These are phyloP conservation scores for Circaetus cinerascens DNA, from an alignment of 2,113 vertebrate species.

Conservation along the genomic window DNA sequence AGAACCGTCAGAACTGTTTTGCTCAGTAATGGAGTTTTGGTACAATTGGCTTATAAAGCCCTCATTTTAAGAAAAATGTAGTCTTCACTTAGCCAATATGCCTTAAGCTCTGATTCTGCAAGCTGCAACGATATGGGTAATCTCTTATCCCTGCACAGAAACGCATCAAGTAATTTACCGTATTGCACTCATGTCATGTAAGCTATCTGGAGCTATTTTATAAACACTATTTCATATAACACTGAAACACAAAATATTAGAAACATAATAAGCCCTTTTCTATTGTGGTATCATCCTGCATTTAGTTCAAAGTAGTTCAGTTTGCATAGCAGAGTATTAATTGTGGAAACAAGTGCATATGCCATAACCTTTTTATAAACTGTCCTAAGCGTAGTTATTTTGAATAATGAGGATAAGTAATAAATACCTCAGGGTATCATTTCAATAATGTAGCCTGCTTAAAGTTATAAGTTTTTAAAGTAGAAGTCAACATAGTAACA, in stretches of 20 bases:
- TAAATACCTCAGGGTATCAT: neutral
- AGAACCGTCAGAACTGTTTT: neutral
- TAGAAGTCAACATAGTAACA: neutral
- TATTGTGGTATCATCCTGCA: neutral
- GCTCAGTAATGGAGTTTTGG: neutral
- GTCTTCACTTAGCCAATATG: neutral
- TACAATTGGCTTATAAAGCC: neutral
- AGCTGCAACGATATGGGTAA: neutral
- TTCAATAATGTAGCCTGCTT: neutral
- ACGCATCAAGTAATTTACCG: neutral
- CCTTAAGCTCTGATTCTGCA: neutral
- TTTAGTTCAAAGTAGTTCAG: neutral
- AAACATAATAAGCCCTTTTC: neutral
- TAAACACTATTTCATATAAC: neutral
- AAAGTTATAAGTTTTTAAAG: neutral
- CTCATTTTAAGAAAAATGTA: neutral
- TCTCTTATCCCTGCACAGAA: neutral
- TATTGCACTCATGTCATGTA: neutral
- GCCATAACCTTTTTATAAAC: neutral
- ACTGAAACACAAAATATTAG: neutral
- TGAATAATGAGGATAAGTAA: neutral
- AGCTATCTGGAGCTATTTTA: neutral
- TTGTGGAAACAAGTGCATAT: neutral
- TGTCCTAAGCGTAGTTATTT: neutral
- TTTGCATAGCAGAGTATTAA: neutral